Base-by-base conservation (phyloP, 2,113 vertebrate species). In the Isichthys henryi region DNA sequence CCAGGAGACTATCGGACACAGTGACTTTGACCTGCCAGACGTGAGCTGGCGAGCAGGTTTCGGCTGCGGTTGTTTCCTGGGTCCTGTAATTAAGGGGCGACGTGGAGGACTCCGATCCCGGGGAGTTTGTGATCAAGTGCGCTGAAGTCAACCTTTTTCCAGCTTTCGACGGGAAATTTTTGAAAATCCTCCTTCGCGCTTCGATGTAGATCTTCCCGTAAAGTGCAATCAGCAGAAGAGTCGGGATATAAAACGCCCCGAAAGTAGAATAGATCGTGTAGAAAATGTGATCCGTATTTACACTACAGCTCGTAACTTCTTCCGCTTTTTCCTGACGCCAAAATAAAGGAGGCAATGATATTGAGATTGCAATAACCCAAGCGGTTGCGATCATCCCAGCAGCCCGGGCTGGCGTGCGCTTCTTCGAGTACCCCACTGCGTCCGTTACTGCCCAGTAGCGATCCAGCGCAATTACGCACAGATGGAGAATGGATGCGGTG, bases 381-480 rank as follows among this genome's bases (percentile, higher is more conserved):
- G 98, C 98, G 35, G 97, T 96, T 0, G 95, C 94, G 88, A 99
- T 97, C 98, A 99, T 99, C 31, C 93, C 96, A 0, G 97, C 98
- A 0, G 98, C 98, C 93, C 98, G 96, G 89, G 90, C 94, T 27
- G 96, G 95, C 91, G 98, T 99, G 95, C 98, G 96, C 95, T 97
- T 98, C 56, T 96, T 98, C 1, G 97, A 96, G 91, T 99, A 99
- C 90, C 98, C 98, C 92, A 99, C 97, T 2, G 98, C 98, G 90
- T 99, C 98, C 0, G 98, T 99, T 91, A 99, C 99, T 70, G 98
- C 98, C 98, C 98, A 99, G 96, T 98, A 99, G 53, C 98, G 95
- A 94, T 99, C 98, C 95, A 99, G 90, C 1, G 98, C 98, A 89
- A 99, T 99, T 90, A 99, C 97, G 94, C 98, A 99, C 92, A 99